Base-by-base conservation (phyloP, 1,140 invertebrate genomes). In the Antheraea mylitta region DNA sequence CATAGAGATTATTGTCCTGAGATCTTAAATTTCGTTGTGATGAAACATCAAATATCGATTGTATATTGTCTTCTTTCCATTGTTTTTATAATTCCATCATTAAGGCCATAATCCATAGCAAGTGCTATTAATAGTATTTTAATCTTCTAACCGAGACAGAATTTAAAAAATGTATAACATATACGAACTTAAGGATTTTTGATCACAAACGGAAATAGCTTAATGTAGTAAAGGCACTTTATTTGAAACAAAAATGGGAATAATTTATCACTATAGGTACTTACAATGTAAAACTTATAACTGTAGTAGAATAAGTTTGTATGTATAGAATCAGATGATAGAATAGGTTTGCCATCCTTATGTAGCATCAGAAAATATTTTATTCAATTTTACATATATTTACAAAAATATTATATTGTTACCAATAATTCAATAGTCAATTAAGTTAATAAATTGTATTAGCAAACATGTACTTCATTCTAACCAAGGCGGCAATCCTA, bases 191-290 rank as follows among this genome's bases (percentile, higher is more conserved):
- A 42, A 53, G 45, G 45, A 53, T 53, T 53, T 53, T 38, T 38
- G 11, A 37, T 64, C 13, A n/a, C n/a, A 36, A 64, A 37, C 8
- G 13, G n/a, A 18, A 36, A 64, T n/a, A 38, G n/a, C 18, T 64
- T 8, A 64, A 38, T 37, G 37, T 18, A 38, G 18, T 77, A 86
- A 89, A 88, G 86, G 86, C 86, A 88, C 85, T 88, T 88, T 85
- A 82, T 86, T 86, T 82, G 78, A 82, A 87, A 81, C 71, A 81
- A 69, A 53, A 82, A 80, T 62, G 58, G 73, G 70, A 87, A 85
- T 81, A 80, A 82, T 69, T 79, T 83, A 82, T 75, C 30, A 30
- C 79, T 86, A 85, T 76, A 53, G 45, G 45, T 53, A 53, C 11
- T 13, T 53, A 53, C 16, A 53, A 81, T 82, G 30, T 19, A 65